These are phyloP conservation scores for Cisticola juncidis DNA, from an alignment of 2,113 vertebrate species.

Conservation along the genomic window DNA sequence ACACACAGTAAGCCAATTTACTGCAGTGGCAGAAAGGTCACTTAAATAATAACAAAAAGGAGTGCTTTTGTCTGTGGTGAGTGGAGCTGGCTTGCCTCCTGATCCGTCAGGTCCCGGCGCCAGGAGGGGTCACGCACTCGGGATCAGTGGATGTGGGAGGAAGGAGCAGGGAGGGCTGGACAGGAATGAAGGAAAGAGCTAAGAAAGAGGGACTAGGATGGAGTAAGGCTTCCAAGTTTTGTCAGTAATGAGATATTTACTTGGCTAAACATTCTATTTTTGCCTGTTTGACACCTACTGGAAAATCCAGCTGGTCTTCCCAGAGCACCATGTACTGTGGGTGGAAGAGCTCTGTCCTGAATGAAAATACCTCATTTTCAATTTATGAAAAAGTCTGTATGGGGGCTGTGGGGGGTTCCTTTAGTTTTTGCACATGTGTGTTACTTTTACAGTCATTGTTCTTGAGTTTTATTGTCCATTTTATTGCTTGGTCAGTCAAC, in stretches of 20 bases:
- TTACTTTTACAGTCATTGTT: neutral
- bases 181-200: neutral
- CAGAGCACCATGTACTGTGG: neutral
- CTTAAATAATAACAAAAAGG: neutral
- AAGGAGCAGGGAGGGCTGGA: neutral
- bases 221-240: neutral
- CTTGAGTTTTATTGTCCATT: neutral
- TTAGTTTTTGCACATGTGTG: neutral
- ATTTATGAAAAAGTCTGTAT: neutral
- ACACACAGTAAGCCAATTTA: neutral
- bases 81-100: neutral
- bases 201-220: neutral
- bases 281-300: neutral
- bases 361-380: neutral
- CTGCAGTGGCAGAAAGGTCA: neutral
- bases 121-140: neutral
- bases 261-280: neutral
- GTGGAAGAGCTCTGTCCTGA: neutral
- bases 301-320: neutral
- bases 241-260: neutral
- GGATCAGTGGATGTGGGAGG: neutral
- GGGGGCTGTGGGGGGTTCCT: neutral
- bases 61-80: neutral
- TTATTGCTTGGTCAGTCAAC: neutral
- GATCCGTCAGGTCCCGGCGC: fast-evolving